A percentile compares a stretch with the other conserved stretches of the same genome.
phyloP scores from a whole-genome alignment of 2,113 vertebrate genomes.

The Mungos mungo region DNA sequence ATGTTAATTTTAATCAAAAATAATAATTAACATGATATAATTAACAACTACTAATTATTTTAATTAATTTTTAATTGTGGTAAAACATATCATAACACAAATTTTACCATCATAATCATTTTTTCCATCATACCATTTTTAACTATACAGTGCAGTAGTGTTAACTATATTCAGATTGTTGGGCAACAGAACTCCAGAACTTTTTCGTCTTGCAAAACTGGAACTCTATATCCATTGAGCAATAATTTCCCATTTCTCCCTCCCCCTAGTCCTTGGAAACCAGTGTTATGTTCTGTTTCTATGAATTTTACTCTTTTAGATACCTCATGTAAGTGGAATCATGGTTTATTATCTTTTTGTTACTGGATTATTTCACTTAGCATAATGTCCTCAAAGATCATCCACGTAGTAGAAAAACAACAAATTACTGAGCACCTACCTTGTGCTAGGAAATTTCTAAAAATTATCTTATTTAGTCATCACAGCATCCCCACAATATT shows the following conservation, averaged over 20 bases:
- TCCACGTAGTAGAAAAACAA: not conserved
- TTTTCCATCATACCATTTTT: no score
- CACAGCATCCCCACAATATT: not conserved
- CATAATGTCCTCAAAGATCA: not conserved
- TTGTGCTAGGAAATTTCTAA: not conserved
- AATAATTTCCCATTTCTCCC: not conserved
- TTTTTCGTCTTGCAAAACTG: not conserved
- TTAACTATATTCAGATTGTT: not conserved
- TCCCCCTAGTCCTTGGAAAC: not conserved
- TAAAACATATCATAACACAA: no score
- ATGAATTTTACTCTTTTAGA: not conserved
- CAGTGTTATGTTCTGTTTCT: not conserved
- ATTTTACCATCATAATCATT: no score
- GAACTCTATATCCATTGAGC: not conserved
- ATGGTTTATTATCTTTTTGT: not conserved
- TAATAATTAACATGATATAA: not conserved
- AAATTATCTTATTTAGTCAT: not conserved
- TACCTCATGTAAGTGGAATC: not conserved
- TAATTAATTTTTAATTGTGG: no score
- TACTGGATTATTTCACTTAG: not conserved
- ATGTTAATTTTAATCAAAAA: not conserved
- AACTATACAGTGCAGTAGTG: not conserved
- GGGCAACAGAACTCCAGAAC: not conserved
- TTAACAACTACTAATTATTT: not conserved
- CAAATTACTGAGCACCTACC: not conserved